Conservation (phyloP, 2,113 vertebrate species). For the Periophthalmus modestus region DNA sequence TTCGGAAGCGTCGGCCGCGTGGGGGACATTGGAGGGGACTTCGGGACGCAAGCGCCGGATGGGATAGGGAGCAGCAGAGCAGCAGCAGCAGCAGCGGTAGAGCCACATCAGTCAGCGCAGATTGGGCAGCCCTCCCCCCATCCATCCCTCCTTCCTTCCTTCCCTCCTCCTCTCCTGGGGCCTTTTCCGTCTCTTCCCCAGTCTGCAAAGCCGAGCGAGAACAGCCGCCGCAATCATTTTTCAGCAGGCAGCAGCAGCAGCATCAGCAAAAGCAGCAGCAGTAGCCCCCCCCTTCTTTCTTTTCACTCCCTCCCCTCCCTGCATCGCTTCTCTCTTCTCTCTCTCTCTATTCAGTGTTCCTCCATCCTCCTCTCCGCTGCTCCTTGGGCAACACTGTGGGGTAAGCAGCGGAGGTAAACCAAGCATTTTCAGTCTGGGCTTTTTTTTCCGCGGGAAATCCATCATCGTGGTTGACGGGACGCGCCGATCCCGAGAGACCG, state of each 20-base stretch:
- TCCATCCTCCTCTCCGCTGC: constrained; percentile 64
- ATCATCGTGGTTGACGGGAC: constrained; percentile 39
- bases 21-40: constrained; percentile 32
- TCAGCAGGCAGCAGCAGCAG: constrained; percentile 69
- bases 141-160: constrained; percentile 18
- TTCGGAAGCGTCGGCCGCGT: constrained; percentile 46
- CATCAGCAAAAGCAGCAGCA: no score
- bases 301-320: constrained; percentile 10
- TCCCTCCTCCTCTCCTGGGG: constrained; percentile 26
- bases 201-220: constrained; percentile 79
- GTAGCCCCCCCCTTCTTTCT: neutral
- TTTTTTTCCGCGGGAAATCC: constrained; percentile 39
- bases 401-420: constrained; percentile 75
- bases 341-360: constrained; percentile 44
- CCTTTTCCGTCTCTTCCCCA: constrained; percentile 55
- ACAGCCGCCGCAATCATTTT: constrained; percentile 81
- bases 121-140: constrained; percentile 39
- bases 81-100: constrained; percentile 21
- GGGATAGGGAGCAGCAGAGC: constrained; percentile 62
- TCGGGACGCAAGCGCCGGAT: constrained; percentile 54
- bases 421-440: constrained; percentile 10
- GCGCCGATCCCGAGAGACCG: constrained; percentile 41
- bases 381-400: constrained; percentile 77
- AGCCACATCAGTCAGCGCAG: constrained; percentile 71
- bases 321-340: constrained; percentile 7